A percentile compares a stretch with the other conserved stretches of the same genome.
phyloP scores from a whole-genome alignment of 2,113 vertebrate genomes.

The Hemicordylus capensis region DNA sequence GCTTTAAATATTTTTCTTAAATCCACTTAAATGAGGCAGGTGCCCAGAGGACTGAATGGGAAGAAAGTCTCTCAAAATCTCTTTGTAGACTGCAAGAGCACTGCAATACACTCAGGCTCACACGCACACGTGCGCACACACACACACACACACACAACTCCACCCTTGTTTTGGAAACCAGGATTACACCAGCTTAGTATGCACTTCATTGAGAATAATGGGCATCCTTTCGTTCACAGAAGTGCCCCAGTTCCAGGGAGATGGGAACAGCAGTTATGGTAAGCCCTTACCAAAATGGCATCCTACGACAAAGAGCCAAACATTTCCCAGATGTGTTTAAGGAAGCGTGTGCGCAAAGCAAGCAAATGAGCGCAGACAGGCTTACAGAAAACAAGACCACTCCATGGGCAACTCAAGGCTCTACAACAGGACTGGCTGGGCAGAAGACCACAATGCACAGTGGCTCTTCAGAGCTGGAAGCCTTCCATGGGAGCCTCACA shows the following conservation, averaged over 20 bases:
- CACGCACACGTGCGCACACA: slow-evolving; percentile 51
- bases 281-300: slow-evolving; percentile 73
- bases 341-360: slow-evolving; percentile 82
- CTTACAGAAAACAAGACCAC: slow-evolving; percentile 82
- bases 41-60: slow-evolving; percentile 58
- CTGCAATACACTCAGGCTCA: not conserved
- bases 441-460: slow-evolving; percentile 64
- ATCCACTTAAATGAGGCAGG: slow-evolving; percentile 66
- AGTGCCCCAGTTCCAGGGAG: slow-evolving; percentile 66
- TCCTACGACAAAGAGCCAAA: slow-evolving; percentile 78
- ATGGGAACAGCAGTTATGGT: slow-evolving; percentile 67
- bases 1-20: slow-evolving; percentile 66
- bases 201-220: slow-evolving; percentile 61
- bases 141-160: slow-evolving; percentile 69
- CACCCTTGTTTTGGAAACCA: slow-evolving; percentile 72
- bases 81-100: slow-evolving; percentile 73
- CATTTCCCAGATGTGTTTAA: slow-evolving; percentile 82
- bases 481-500: slow-evolving; percentile 98
- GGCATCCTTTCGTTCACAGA: slow-evolving; percentile 69
- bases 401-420: slow-evolving; percentile 78
- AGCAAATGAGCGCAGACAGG: slow-evolving; percentile 83
- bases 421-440: slow-evolving; percentile 73
- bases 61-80: slow-evolving; percentile 66
- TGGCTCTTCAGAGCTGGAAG: slow-evolving; percentile 92
- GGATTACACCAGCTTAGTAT: slow-evolving; percentile 32